Evolutionary conservation across 2,797 vertebrate species (phyloP).

Genomic region (Cephalopachus bancanus): DNA sequence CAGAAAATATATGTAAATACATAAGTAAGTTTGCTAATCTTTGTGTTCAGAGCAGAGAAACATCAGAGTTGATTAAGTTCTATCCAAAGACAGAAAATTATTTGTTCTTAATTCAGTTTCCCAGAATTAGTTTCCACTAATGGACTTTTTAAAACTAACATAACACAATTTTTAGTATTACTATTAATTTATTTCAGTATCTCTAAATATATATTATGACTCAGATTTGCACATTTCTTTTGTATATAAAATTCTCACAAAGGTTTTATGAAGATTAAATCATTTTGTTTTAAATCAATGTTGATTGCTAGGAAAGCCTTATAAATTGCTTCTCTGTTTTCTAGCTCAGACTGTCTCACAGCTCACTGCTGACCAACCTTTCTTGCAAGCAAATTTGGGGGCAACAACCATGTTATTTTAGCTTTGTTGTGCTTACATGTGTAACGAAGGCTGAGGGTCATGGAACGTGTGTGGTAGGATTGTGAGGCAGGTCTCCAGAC

Average conservation of each 20-base stretch:
- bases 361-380: not conserved
- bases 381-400: not conserved
- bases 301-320: constrained; percentile 26
- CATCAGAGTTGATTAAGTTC: not conserved
- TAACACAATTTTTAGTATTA: not conserved
- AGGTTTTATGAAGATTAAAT: not conserved
- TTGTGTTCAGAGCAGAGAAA: constrained; percentile 40
- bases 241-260: not conserved
- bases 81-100: not conserved
- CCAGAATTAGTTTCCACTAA: constrained; percentile 23
- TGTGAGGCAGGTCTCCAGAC: not conserved
- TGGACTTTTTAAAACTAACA: not conserved
- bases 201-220: not conserved
- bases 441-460: not conserved
- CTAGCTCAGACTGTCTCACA: constrained; percentile 49
- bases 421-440: not conserved
- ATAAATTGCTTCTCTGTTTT: constrained; percentile 22
- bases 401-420: constrained; percentile 4
- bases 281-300: not conserved
- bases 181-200: not conserved
- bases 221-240: constrained; percentile 34
- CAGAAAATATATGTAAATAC: constrained; percentile 3
- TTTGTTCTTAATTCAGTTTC: constrained; percentile 28
- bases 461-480: not conserved
- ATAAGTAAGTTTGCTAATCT: not conserved